Percentiles rank a stretch among this genome's conserved stretches.
Evolutionary conservation across 2,113 vertebrate species (phyloP).

Genomic region (Gymnobelideus leadbeateri): DNA sequence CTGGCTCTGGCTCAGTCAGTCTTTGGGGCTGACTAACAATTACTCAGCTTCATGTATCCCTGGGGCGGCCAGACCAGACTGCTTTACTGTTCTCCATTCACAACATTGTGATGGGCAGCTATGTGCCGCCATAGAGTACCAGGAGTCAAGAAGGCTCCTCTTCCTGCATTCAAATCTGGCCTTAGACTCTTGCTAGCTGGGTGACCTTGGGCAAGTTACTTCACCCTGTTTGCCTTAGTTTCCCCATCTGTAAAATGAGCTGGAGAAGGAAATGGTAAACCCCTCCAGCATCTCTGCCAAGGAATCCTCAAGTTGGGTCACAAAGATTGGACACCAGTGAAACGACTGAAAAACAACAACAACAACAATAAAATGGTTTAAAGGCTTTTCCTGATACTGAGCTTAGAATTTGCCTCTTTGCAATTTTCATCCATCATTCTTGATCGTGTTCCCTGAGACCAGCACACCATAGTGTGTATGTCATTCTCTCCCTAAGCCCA

Average conservation of each 20-base stretch:
- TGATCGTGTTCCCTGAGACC: not conserved
- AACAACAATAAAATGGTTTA: not conserved
- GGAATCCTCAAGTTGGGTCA: not conserved
- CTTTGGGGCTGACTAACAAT: not conserved
- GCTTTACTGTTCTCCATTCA: not conserved
- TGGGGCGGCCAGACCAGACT: not conserved
- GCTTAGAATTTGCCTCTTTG: not conserved
- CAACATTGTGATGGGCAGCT: not conserved
- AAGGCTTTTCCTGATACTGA: not conserved
- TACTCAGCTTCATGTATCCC: not conserved
- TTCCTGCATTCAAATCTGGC: not conserved
- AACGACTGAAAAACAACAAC: not conserved
- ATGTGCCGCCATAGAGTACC: not conserved
- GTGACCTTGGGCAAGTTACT: not conserved
- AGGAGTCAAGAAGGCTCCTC: not conserved
- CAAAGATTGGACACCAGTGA: not conserved
- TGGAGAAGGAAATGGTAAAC: not conserved
- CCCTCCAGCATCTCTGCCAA: not conserved
- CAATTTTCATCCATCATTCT: not conserved
- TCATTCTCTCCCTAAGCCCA: too few species aligned
- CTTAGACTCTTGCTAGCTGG: not conserved
- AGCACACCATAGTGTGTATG: too few species aligned
- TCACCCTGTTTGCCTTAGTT: not conserved
- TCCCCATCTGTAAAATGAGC: not conserved
- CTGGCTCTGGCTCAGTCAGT: not conserved